Evolutionary conservation across 92 coral and sea anemone species (phyloP).

Genomic region (Bergia sp.): DNA sequence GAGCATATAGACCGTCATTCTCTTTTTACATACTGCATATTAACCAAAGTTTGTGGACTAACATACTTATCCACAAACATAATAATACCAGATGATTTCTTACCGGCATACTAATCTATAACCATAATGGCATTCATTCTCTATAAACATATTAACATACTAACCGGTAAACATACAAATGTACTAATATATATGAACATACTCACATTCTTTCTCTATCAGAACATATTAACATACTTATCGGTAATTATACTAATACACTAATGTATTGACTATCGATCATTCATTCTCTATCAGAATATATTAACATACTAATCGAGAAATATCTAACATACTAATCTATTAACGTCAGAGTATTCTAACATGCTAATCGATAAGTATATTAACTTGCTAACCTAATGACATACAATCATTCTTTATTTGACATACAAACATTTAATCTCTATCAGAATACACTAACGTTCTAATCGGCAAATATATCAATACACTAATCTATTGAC

Average conservation of each 20-base stretch:
- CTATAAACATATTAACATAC: background rate
- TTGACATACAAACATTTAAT: too few relatives aligned
- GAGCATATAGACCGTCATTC: background rate
- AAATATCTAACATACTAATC: background rate
- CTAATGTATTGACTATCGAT: background rate
- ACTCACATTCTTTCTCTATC: background rate
- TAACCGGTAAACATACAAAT: background rate
- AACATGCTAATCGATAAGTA: background rate
- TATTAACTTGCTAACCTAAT: background rate
- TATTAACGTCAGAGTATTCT: background rate
- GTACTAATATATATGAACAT: background rate
- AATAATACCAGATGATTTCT: background rate
- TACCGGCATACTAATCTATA: background rate
- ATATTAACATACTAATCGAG: background rate
- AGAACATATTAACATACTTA: background rate
- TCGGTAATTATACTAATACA: background rate
- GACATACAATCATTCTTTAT: too few relatives aligned
- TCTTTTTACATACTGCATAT: background rate
- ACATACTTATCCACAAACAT: background rate
- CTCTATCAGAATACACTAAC: too few relatives aligned
- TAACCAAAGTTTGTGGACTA: background rate
- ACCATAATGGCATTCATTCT: background rate
- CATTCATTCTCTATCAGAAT: background rate
- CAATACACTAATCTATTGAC: too few relatives aligned
- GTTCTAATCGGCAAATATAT: too few relatives aligned